Evolutionary conservation across 2,113 vertebrate species (phyloP).

Genomic region (Nanorana parkeri): DNA sequence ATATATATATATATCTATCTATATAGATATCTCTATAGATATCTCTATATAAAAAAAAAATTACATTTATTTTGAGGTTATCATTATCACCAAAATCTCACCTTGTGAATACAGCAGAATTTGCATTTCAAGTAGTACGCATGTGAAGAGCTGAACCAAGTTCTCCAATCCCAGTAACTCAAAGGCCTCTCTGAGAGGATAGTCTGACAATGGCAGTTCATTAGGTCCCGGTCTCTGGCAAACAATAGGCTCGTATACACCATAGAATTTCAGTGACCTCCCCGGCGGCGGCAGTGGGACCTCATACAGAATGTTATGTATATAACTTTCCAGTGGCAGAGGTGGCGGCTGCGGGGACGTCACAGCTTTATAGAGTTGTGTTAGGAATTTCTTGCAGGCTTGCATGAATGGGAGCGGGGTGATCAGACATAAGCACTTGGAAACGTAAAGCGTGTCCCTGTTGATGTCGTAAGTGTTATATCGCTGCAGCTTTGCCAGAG

Average conservation of each 20-base stretch:
- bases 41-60: too few species aligned
- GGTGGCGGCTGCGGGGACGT: constrained; percentile 86
- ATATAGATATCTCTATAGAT: too few species aligned
- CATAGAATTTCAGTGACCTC: constrained; percentile 91
- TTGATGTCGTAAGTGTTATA: constrained; percentile 85
- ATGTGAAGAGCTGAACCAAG: constrained; percentile 94
- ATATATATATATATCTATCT: too few species aligned
- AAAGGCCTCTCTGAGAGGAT: constrained; percentile 86
- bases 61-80: too few species aligned
- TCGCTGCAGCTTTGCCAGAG: constrained; percentile 75
- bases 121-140: constrained; percentile 95
- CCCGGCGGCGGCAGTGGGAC: constrained; percentile 92
- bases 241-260: constrained; percentile 91
- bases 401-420: constrained; percentile 95
- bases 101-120: constrained; percentile 96
- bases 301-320: constrained; percentile 95
- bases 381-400: constrained; percentile 89
- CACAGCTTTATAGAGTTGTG: constrained; percentile 90
- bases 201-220: constrained; percentile 91
- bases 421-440: constrained; percentile 94
- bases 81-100: constrained; percentile 62
- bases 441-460: constrained; percentile 91
- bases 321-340: constrained; percentile 94
- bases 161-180: constrained; percentile 91
- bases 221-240: constrained; percentile 90